Evolutionary conservation across 2,797 vertebrate species (phyloP), one percentile per base, ranked within the genome.

Genomic region (Odontamblyopus lacepedii): DNA sequence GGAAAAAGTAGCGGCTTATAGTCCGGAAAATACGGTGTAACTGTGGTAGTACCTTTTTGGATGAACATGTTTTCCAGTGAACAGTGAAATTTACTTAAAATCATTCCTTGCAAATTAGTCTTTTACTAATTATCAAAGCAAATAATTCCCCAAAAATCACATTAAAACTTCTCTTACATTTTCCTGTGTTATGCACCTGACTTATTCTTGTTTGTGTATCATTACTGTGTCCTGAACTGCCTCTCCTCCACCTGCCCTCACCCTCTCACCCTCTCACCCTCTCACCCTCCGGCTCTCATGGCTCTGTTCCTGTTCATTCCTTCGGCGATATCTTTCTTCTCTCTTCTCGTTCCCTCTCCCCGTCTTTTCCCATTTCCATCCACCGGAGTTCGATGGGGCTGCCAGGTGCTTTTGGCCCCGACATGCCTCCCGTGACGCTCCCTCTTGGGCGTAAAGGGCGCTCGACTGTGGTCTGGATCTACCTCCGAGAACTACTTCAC

Each of bases 381-480:
- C 65, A 83, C 78, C 70, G 75, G 83, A 26, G 83, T 90, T 92
- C 89, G 82, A 88, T 86, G 86, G 83, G 23, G 70, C 53, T 91
- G 88, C 90, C 91, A 89, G 89, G 89, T 90, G 83, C 89, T 90
- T 83, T 84, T 89, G 86, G 87, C 89, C 86, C 79, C 69, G 71
- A 85, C 84, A 70, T 81, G 86, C 83, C 85, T 84, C 85, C 83
- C 84, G 78, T 77, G 85, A 84, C 83, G 75, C 83, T 75, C 64
- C 77, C 78, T 80, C 78, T 76, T 66, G 72, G 75, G 76, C 69
- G 79, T 65, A 63, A 32, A 48, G 51, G 67, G 32, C 57, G 62
- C 74, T 83, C 80, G 83, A 83, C 83, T 81, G 78, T 71, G 81
- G 85, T 86, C 87, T 93, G 91, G 89, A 92, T 70, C 77, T 69